Evolutionary conservation across 2,797 vertebrate species (phyloP), one percentile per base, ranked within the genome.

Genomic region (Onychomys arenicola): DNA sequence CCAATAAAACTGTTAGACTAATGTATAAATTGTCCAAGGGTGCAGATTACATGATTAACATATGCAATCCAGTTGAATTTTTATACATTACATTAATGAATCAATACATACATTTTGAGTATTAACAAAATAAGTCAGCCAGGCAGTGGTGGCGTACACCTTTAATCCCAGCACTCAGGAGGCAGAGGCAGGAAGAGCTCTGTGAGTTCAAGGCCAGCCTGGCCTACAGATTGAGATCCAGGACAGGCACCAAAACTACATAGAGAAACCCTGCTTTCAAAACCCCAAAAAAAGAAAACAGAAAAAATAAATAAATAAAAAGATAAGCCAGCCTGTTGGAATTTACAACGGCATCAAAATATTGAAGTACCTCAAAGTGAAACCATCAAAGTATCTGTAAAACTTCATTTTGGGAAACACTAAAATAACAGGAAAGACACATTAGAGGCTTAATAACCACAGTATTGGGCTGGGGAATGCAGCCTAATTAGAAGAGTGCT

Each of bases 341-440:
- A 92, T 75, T 80, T 75, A 85, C 32, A 94, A 29, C 57, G 81
- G 46, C 46, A 80, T 65, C 65, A 92, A 90, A 77, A 71, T 69
- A 43, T 52, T 67, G 14, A 92, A 67, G 37, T 52, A 55, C 43
- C 59, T 93, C 63, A 7, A 61, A 87, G 80, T 55, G 25, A 86
- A 93, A 43, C 34, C 40, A 69, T 37, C 19, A 61, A 91, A 82
- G 43, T 43, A 59, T 52, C 17, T 81, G 2, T 8, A 52, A 95
- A 65, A 52, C 3, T 21, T 67, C 8, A 75, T 81, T 57, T 67
- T 89, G 55, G 43, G 71, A 92, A 46, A 85, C 34, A 57, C 27
- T 85, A 52, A 86, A 93, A 63, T 81, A 90, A 75, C 75, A 86
- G 25, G 57, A 75, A 61, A 76, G 59, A 7, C 7, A 29, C 16